phyloP scores from a whole-genome alignment of 2,113 vertebrate genomes.

The Prionailurus viverrinus region DNA sequence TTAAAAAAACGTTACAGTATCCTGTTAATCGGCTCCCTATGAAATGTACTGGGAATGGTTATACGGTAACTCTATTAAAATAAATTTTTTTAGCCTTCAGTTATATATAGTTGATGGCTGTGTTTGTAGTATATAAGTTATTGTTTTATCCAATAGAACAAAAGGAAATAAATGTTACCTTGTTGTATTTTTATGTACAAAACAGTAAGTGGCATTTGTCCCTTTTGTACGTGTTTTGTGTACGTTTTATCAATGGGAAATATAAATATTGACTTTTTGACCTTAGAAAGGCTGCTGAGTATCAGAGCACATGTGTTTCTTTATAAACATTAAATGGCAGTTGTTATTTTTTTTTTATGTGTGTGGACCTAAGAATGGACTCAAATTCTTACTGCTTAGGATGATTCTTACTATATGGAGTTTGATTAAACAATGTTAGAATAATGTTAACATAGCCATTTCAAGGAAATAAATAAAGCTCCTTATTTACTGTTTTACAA shows the following conservation, averaged over 20 bases:
- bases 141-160: conserved; percentile 1
- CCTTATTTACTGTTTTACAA: conserved; percentile 54
- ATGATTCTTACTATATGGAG: conserved; percentile 23
- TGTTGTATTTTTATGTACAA: conserved; percentile 34
- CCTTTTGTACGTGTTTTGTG: conserved; percentile 53
- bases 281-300: conserved; percentile 68
- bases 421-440: conserved; percentile 56
- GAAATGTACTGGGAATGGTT: conserved; percentile 62
- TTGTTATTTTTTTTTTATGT: background rate
- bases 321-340: background rate
- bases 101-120: conserved; percentile 70
- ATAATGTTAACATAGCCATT: conserved; percentile 47
- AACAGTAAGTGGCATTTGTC: conserved; percentile 67
- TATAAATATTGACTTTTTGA: conserved; percentile 60
- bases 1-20: conserved; percentile 55
- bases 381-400: conserved; percentile 63
- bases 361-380: background rate
- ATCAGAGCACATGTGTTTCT: conserved; percentile 11
- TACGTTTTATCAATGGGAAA: conserved; percentile 52
- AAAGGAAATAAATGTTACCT: conserved; percentile 59
- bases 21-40: conserved; percentile 33
- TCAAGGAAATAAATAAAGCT: conserved; percentile 59
- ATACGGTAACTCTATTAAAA: conserved; percentile 73
- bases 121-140: conserved; percentile 46
- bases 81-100: conserved; percentile 45